phyloP scores from a whole-genome alignment of 2,888 invertebrate species.

The Linyphia triangularis region DNA sequence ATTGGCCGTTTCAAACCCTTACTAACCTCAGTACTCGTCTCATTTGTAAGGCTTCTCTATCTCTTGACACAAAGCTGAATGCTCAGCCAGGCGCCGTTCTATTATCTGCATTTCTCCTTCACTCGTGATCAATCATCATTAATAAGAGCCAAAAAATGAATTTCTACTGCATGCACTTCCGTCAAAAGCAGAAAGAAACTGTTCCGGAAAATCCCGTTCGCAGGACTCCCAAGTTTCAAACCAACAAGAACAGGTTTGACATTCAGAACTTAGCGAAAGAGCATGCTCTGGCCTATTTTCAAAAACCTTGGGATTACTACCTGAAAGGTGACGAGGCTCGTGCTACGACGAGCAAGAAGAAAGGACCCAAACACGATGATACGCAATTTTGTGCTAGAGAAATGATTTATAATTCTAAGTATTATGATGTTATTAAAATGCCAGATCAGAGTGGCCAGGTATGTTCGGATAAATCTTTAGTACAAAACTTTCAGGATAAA shows the following conservation, averaged over 20 bases:
- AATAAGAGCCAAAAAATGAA: no score
- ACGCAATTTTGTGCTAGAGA: neutral
- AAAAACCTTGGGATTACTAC: slow-evolving; percentile 70
- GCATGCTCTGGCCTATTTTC: slow-evolving; percentile 64
- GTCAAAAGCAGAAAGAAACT: slow-evolving; percentile 14
- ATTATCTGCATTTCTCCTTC: no score
- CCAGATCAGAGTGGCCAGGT: neutral
- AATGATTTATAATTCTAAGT: neutral
- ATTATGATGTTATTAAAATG: neutral
- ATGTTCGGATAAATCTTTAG: neutral
- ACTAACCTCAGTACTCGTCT: neutral
- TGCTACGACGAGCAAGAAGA: neutral
- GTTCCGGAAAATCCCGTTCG: neutral
- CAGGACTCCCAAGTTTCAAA: slow-evolving; percentile 3
- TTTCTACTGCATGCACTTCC: slow-evolving; percentile 55
- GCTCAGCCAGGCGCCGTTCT: no score
- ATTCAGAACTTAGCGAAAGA: slow-evolving; percentile 53
- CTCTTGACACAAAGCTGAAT: neutral
- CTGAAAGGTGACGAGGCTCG: slow-evolving; percentile 22
- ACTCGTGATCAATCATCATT: no score
- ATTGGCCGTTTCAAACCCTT: neutral
- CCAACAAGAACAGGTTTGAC: slow-evolving; percentile 28
- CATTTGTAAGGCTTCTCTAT: slow-evolving; percentile 26
- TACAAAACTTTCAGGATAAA: neutral
- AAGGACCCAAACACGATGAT: neutral